phyloP scores from a whole-genome alignment of 1,140 invertebrate genomes.

The Microplitis demolitor region DNA sequence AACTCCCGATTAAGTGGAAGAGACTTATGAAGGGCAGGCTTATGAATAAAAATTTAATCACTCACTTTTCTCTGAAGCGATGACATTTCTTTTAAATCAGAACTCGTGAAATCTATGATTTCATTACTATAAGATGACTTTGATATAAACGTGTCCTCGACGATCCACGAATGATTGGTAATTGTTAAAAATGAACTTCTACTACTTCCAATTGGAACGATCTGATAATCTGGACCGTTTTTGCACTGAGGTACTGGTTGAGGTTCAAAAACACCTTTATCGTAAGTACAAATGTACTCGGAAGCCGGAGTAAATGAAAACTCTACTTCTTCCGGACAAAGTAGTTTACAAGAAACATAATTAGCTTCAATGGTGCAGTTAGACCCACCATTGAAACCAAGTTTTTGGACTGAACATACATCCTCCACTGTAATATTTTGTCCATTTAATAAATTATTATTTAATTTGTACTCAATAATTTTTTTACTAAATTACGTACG shows the following conservation, averaged over 20 bases:
- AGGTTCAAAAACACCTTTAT: conserved; percentile 71
- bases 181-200: conserved; percentile 35
- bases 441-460: neutral
- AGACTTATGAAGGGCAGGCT: too few species aligned
- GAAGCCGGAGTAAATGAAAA: conserved; percentile 67
- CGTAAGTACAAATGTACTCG: conserved; percentile 73
- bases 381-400: conserved; percentile 78
- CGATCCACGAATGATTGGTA: conserved; percentile 38
- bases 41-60: neutral
- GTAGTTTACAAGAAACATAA: conserved; percentile 67
- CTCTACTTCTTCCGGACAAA: conserved; percentile 68
- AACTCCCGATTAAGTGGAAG: too few species aligned
- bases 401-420: conserved; percentile 65
- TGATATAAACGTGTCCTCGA: conserved; percentile 18
- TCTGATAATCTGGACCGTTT: conserved; percentile 61
- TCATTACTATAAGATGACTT: neutral
- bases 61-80: neutral
- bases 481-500: conserved; percentile 62
- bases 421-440: conserved; percentile 60
- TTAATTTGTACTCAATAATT: conserved; percentile 9
- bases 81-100: neutral
- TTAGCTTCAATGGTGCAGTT: conserved; percentile 69
- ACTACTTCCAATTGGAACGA: conserved; percentile 41
- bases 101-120: neutral
- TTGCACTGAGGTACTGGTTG: conserved; percentile 75